A percentile compares a stretch with the other conserved stretches of the same genome.
phyloP scores from a whole-genome alignment of 2,113 vertebrate species.

The Oncorhynchus tshawytscha region DNA sequence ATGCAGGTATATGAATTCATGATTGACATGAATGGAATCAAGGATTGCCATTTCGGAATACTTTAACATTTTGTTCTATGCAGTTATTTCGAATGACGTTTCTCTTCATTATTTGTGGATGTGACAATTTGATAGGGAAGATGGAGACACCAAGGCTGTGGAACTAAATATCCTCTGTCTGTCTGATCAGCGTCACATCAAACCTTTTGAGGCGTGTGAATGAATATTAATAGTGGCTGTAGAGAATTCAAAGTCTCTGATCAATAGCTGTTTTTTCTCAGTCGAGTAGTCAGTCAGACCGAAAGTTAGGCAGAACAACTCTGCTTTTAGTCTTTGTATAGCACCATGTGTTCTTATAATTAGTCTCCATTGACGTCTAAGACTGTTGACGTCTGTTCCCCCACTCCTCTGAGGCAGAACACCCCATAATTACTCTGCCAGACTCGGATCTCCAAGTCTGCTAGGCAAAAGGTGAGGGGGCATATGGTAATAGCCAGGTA shows the following conservation, averaged over 20 bases:
- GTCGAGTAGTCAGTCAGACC: neutral
- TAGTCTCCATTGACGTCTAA: slow-evolving; percentile 47
- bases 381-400: slow-evolving; percentile 26
- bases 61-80: neutral
- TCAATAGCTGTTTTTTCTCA: neutral
- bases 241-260: neutral
- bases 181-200: neutral
- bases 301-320: neutral
- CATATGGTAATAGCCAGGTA: slow-evolving; percentile 42
- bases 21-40: too few species aligned
- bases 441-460: slow-evolving; percentile 39
- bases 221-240: neutral
- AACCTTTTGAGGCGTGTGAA: neutral
- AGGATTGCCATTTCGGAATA: neutral
- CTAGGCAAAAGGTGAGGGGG: slow-evolving; percentile 45
- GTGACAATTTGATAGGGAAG: neutral
- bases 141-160: neutral
- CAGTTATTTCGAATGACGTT: neutral
- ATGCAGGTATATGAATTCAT: neutral
- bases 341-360: slow-evolving; percentile 40
- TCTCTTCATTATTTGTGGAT: neutral
- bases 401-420: slow-evolving; percentile 29
- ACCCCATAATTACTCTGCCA: slow-evolving; percentile 28
- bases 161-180: neutral
- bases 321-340: neutral